Base-by-base conservation (phyloP, 2,113 vertebrate species). In the Fukomys damarensis region DNA sequence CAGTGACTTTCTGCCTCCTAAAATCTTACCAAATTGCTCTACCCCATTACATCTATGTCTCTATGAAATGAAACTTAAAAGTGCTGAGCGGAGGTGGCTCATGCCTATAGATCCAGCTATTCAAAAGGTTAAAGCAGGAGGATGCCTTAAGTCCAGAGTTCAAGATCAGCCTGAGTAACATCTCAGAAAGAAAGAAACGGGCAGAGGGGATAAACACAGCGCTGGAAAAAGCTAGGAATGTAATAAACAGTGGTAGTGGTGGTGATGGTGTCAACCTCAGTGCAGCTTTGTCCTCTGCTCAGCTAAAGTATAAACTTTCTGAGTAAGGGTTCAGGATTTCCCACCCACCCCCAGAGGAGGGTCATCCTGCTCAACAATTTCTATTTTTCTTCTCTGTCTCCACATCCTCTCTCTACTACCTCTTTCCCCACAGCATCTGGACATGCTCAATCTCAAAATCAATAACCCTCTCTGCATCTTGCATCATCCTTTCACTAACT, bases 1-100 rank as follows among this genome's bases (percentile, higher is more conserved):
- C 35, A 30, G 35, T 41, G 41, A 61, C 30, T 86, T 86, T 82
- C 30, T 66, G 20, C 72, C 35, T 94, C 52, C 26, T 10, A 0
- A 74, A 70, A 63, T 49, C 24, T 92, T 46, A 94, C 28, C 59
- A 97, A 96, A 86, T 63, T 38, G 43, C 49, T 89, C 65, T 74
- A 70, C 7, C 63, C 26, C 20, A 61, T 79, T 58, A 86, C 24
- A 52, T 43, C 81, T 26, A 63, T 22, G 0, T 4, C 32, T 17
- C 6, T 3, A 66, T 38, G 56, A 89, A 74, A 68, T 74, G 52
- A 86, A 32, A 94, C 17, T 76, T 68, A 46, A 72, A 70, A 74
- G 63, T 59, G 28, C 61, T 95, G 16, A 91, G 43, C 14, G 65
- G 54, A 56, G 43, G 19, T 24, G 11, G 68, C 54, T 0, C 32